Evolutionary conservation across 2,888 invertebrate genomes (phyloP), one percentile per base, ranked within the genome.

Genomic region (Calameuta idolon): DNA sequence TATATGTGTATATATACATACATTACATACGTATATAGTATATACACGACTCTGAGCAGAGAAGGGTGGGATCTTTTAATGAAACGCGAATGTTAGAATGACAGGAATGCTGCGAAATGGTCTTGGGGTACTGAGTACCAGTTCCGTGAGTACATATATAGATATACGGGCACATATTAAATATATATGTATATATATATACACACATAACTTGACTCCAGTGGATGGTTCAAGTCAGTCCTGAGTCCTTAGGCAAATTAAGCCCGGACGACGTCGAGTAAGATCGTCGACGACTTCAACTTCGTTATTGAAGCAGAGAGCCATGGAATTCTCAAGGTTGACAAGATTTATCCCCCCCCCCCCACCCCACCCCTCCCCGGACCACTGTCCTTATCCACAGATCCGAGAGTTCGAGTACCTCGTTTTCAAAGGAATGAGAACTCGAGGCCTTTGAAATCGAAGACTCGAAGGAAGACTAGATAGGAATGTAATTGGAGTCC

Each of bases 11-110:
- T 15, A 40, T 15, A 40, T 0, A 40, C 3, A 37, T 15, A 15
- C 40, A 40, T 40, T 55, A 55, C 23, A 55, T 55, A 55, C 55
- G 2, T 55, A 23, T 23, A 9, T 55, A 55, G 55, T 55, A 55
- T 55, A 55, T 23, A 55, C 23, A 55, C 9, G 23, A 55, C 23
- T 55, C 55, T 9, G 11, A 3, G 33, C 23, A 31, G 76, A 80
- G 82, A 71, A 82, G 82, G 80, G 81, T 79, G 80, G 81, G 86
- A 81, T 86, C 85, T 86, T 89, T 89, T 90, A 90, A 90, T 90
- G 89, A 89, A 90, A 90, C 85, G 87, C 86, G 88, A 85, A 87
- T 85, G 87, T 88, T 87, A 87, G 89, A 89, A 88, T 86, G 89
- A 85, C 85, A 88, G 86, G 89, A 88, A 90, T 89, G 88, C 88